Base-by-base conservation (phyloP, 2,888 invertebrate species). In the Tipula vernalis region DNA sequence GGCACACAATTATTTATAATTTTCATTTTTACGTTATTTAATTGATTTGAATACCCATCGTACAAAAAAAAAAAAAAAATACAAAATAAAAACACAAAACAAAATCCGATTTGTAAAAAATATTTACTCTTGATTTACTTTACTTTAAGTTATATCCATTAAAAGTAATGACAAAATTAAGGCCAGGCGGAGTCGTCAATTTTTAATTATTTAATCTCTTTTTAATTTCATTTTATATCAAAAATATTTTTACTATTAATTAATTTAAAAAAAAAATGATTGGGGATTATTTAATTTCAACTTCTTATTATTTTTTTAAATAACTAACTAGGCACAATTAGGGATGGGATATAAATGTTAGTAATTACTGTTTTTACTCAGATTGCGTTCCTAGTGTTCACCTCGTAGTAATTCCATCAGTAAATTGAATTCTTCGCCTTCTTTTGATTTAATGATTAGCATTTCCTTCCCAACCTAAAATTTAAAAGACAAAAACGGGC, bases 371-470 rank as follows among this genome's bases (percentile, higher is more conserved):
- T 84, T 84, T 83, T 39, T 36, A 84, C 36, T 8, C 8, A 84
- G 15, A 71, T 28, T 71, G 71, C 71, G 28, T 90, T 90, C 91
- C 91, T 91, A 97, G 93, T 98, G 98, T 93, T 98, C 98, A 90
- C 98, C 98, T 90, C 98, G 94, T 88, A 99, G 93, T 87, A 99
- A 94, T 93, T 99, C 99, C 96, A 98, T 98, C 89, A 99, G 94
- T 89, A 99, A 94, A 92, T 98, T 98, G 93, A 98, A 98, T 88
- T 96, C 96, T 90, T 97, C 97, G 87, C 97, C 97, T 89, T 98
- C 97, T 91, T 97, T 96, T 89, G 95, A 95, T 92, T 96, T 96
- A 89, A 95, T 95, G 13, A 95, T 95, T 89, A 98, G 93, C 95
- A 98, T 96, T 91, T 98, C 98, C 92, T 98, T 98, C 89, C 98